These are phyloP conservation scores for Fulica atra DNA, from an alignment of 2,113 vertebrate species.

Conservation along the genomic window DNA sequence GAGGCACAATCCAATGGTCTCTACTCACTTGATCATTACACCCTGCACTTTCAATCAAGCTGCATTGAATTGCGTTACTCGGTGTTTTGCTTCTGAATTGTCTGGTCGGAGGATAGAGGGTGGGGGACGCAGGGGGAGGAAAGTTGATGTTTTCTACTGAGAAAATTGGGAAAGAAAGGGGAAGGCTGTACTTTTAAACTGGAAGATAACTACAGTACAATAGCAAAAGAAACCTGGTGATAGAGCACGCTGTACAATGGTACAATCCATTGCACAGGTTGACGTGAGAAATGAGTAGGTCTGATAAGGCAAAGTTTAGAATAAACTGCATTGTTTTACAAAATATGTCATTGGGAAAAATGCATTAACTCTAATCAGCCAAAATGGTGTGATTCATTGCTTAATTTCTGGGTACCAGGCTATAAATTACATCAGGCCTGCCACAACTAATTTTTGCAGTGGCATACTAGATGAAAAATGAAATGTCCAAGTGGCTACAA, in stretches of 20 bases:
- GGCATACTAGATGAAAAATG: slow-evolving; percentile 80
- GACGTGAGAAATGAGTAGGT: slow-evolving; percentile 63
- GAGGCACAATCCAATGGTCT: slow-evolving; percentile 48
- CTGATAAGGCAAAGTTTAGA: slow-evolving; percentile 73
- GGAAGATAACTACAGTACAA: background rate
- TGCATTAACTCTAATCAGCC: slow-evolving; percentile 79
- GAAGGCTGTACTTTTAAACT: background rate
- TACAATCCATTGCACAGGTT: slow-evolving; percentile 51
- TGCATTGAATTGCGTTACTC: background rate
- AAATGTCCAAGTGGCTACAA: slow-evolving; percentile 81
- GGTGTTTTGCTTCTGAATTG: slow-evolving; percentile 20
- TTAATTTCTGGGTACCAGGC: slow-evolving; percentile 77
- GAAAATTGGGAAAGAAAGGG: background rate
- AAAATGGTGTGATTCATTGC: slow-evolving; percentile 81
- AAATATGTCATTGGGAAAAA: slow-evolving; percentile 78
- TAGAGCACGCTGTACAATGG: background rate
- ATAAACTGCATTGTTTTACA: slow-evolving; percentile 78
- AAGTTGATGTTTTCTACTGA: background rate
- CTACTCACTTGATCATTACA: slow-evolving; percentile 52
- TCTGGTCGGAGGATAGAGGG: background rate
- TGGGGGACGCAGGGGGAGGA: background rate
- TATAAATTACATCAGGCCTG: slow-evolving; percentile 79
- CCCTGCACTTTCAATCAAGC: slow-evolving; percentile 15
- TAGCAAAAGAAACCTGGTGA: background rate
- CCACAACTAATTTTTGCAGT: slow-evolving; percentile 80